Evolutionary conservation across 2,888 invertebrate species (phyloP), one percentile per base, ranked within the genome.

Genomic region (Drosophila vallismaia): DNA sequence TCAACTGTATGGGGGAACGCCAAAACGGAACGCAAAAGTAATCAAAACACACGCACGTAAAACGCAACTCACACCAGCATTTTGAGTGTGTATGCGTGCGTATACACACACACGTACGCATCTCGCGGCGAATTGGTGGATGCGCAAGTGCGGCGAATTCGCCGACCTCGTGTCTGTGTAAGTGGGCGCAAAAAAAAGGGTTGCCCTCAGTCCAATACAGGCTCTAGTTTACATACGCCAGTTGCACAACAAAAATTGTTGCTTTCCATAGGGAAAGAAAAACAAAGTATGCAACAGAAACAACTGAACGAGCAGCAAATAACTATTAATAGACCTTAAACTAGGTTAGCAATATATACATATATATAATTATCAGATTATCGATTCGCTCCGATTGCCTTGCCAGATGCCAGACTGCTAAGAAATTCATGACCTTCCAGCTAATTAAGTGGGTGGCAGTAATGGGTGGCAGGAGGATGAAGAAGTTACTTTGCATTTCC

Each of bases 31-130:
- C 50, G 88, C 87, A 88, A 88, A 87, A 88, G 87, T 84, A 83
- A 88, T 86, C 83, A 83, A 83, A 88, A 86, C 88, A 88, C 88
- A 88, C 87, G 87, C 85, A 80, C 78, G 75, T 60, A 74, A 54
- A 74, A 69, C 62, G 71, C 69, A 64, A 86, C 82, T 71, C 80
- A 83, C 75, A 87, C 83, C 55, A 54, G 38, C 51, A 31, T 71
- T 69, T 45, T 76, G 74, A 70, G 62, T 60, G 86, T 84, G 79
- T 84, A 60, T 84, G 81, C 68, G 75, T 84, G 48, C 38, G 46
- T 46, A 31, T 46, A 52, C 12, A 52, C 40, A 57, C 42, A 44
- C 12, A 26, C 26, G 9, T n/a, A 45, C 38, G 28, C 24, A 33
- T 73, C 69, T 59, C 62, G 77, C 81, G 81, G 87, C 87, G 88